Percentiles rank a stretch among this genome's conserved stretches.
Evolutionary conservation across 2,888 invertebrate species (phyloP).

Genomic region (Stenotaenia linearis): DNA sequence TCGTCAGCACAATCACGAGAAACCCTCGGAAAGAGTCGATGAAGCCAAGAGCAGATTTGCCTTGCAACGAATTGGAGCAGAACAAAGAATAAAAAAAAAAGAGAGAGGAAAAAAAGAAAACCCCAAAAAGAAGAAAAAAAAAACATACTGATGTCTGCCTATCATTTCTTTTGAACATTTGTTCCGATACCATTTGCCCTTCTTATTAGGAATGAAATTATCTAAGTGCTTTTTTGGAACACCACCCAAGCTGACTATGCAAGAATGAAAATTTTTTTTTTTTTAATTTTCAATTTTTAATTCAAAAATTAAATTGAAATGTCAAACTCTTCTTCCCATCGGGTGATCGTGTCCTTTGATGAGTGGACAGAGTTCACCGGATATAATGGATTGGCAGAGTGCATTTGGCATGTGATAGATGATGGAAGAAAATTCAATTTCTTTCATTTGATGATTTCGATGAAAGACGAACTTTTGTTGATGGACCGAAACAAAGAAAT

Average conservation of each 20-base stretch:
- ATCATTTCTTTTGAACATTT: neutral
- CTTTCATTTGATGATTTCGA: neutral
- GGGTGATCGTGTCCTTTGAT: neutral
- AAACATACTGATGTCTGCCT: neutral
- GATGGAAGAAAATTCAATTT: neutral
- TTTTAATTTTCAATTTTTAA: neutral
- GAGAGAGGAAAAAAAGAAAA: too few species aligned
- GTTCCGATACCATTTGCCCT: neutral
- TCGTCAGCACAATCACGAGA: constrained; percentile 12
- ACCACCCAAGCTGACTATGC: neutral
- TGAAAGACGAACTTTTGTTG: neutral
- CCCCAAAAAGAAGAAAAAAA: neutral
- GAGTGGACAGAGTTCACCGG: neutral
- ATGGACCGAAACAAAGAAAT: constrained; percentile 1
- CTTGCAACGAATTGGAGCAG: constrained; percentile 26
- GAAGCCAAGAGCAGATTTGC: constrained; percentile 20
- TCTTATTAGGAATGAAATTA: constrained; percentile 9
- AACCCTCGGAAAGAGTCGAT: constrained; percentile 24
- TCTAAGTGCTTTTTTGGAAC: neutral
- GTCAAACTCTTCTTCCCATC: neutral
- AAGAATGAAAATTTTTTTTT: neutral
- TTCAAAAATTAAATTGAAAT: neutral
- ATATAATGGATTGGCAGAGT: neutral
- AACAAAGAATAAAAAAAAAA: neutral
- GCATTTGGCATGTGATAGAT: neutral